phyloP scores from a whole-genome alignment of 2,888 invertebrate genomes.

The Colletes collaris region DNA sequence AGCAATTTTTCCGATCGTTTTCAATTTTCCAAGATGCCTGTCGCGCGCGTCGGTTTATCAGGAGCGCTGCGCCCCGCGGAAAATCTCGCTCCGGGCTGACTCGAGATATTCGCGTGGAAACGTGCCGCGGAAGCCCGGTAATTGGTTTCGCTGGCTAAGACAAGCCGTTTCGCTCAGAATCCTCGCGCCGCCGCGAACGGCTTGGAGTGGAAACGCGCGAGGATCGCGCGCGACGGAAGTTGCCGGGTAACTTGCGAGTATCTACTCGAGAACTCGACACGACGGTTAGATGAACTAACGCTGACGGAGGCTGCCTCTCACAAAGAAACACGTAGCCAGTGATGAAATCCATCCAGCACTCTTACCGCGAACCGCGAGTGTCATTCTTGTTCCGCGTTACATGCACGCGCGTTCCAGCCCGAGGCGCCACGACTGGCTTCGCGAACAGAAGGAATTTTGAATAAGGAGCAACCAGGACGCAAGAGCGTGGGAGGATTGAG shows the following conservation, averaged over 20 bases:
- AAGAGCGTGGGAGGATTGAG: no score
- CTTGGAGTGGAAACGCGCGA: slow-evolving; percentile 17
- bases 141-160: slow-evolving; percentile 64
- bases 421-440: background rate
- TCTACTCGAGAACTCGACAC: slow-evolving; percentile 44
- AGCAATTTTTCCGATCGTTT: slow-evolving; percentile 8
- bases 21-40: slow-evolving; percentile 13
- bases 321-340: slow-evolving; percentile 2
- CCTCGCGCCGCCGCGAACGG: slow-evolving; percentile 41
- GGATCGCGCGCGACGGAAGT: slow-evolving; percentile 24
- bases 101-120: slow-evolving; percentile 13
- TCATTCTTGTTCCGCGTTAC: slow-evolving; percentile 14
- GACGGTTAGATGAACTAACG: slow-evolving; percentile 36
- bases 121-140: slow-evolving; percentile 44
- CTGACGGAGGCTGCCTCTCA: slow-evolving; percentile 22
- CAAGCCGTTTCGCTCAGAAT: slow-evolving; percentile 55
- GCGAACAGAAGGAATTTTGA: background rate
- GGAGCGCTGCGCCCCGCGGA: background rate
- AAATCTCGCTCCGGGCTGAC: slow-evolving; percentile 15
- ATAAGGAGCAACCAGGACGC: background rate
- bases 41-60: background rate
- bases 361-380: slow-evolving; percentile 24
- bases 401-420: slow-evolving; percentile 8
- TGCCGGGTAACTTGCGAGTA: slow-evolving; percentile 52
- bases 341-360: slow-evolving; percentile 33